Conservation (phyloP, 2,113 vertebrate species). For the Sceloporus tristichus region DNA sequence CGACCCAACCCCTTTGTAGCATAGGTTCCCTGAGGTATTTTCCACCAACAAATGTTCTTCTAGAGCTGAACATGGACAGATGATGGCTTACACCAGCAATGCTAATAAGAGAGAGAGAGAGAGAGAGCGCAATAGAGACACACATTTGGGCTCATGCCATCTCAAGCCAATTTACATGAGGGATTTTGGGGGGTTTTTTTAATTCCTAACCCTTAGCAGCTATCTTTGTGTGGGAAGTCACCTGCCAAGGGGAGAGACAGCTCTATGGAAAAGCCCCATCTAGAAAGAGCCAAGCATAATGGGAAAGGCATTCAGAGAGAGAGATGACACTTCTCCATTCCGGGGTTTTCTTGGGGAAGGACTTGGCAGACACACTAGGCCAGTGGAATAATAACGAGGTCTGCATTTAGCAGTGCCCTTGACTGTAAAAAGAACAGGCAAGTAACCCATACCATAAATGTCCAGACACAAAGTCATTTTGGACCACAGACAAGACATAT, state of each 20-base stretch:
- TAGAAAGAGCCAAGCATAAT: slow-evolving; percentile 39
- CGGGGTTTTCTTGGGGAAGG: slow-evolving; percentile 52
- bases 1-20: neutral
- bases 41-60: neutral
- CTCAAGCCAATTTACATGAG: neutral
- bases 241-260: slow-evolving; percentile 9
- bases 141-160: neutral
- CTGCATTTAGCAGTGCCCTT: slow-evolving; percentile 63
- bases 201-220: neutral
- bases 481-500: slow-evolving; percentile 62
- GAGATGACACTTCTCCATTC: slow-evolving; percentile 56
- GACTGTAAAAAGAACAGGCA: slow-evolving; percentile 64
- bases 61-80: neutral
- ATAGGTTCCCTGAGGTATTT: neutral
- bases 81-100: neutral
- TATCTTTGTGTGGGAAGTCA: neutral
- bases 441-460: slow-evolving; percentile 69
- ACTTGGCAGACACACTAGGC: slow-evolving; percentile 31
- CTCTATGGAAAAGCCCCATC: slow-evolving; percentile 54
- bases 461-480: slow-evolving; percentile 69
- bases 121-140: too few relatives aligned
- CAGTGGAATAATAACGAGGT: slow-evolving; percentile 54
- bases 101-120: neutral
- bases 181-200: neutral
- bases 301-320: slow-evolving; percentile 53